Evolutionary conservation across 2,888 invertebrate genomes (phyloP), one percentile per base, ranked within the genome.

Genomic region (Limnephilus rhombicus): DNA sequence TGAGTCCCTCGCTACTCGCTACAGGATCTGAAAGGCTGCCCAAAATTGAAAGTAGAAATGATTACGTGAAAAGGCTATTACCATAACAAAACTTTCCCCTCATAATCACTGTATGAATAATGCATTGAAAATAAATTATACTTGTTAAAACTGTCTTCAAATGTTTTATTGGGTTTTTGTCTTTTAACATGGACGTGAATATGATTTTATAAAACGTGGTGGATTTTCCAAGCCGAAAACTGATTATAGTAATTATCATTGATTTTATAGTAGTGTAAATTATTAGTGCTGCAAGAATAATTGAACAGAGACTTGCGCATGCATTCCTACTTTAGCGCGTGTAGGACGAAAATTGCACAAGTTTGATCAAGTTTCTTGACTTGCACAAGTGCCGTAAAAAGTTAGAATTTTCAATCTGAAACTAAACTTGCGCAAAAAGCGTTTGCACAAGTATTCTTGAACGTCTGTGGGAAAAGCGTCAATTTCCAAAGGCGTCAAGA

Each of bases 31-130:
- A 68, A 68, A 68, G 68, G 68, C 68, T 9, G 68, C 68, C 68
- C 68, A 68, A 68, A 68, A 68, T 68, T 68, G 68, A 68, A 68
- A 68, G 68, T 68, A 68, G 68, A 68, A 68, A 68, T 68, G 68
- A 68, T 68, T 68, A n/a, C 68, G 68, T 68, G 68, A 68, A 68
- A 24, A 68, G n/a, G 68, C 68, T 68, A 68, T 68, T 68, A 68
- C 68, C 68, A 68, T 68, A 68, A 68, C 68, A 68, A 68, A 24
- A 24, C 68, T 68, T 68, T 68, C 24, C 68, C 68, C 24, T 68
- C 68, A 68, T 68, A 68, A 68, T 68, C 68, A n/a, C 68, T 68
- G n/a, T 68, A 68, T 68, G 68, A 68, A 68, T 68, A 68, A 68
- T 68, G 68, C 68, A 68, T 68, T n/a, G 68, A 68, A 68, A 68